These are phyloP conservation scores for Zapus hudsonius DNA, from an alignment of 2,113 vertebrate genomes.

Conservation along the genomic window DNA sequence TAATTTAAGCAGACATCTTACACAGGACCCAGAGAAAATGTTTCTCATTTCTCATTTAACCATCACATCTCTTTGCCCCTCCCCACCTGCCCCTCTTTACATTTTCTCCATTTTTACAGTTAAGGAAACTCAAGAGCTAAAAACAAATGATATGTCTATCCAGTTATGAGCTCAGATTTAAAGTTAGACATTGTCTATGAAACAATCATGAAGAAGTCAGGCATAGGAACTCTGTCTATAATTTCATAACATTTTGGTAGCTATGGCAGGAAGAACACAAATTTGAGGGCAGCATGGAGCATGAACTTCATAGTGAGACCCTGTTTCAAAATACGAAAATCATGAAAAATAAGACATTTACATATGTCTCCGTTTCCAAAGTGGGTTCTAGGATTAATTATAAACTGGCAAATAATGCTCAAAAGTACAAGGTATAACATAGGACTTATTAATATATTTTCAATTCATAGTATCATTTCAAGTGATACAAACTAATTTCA, in stretches of 20 bases:
- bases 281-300: too few relatives aligned
- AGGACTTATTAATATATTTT: conserved; percentile 11
- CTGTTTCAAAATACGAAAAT: background rate
- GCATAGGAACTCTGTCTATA: too few relatives aligned
- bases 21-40: background rate
- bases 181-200: background rate
- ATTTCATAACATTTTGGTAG: too few relatives aligned
- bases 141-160: background rate
- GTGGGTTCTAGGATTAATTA: background rate
- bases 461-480: conserved; percentile 1
- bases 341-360: background rate
- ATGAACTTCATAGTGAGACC: background rate
- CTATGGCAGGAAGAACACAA: too few relatives aligned
- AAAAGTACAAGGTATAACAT: background rate
- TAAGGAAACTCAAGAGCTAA: background rate
- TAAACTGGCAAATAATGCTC: background rate
- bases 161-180: background rate
- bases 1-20: background rate
- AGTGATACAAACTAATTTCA: conserved; percentile 3
- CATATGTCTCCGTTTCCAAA: background rate
- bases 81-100: too few relatives aligned
- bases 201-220: background rate
- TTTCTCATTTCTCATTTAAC: too few relatives aligned
- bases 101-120: background rate
- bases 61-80: too few relatives aligned